These are phyloP conservation scores for Ceyx margarethae DNA, from an alignment of 2,113 vertebrate species.

Conservation along the genomic window DNA sequence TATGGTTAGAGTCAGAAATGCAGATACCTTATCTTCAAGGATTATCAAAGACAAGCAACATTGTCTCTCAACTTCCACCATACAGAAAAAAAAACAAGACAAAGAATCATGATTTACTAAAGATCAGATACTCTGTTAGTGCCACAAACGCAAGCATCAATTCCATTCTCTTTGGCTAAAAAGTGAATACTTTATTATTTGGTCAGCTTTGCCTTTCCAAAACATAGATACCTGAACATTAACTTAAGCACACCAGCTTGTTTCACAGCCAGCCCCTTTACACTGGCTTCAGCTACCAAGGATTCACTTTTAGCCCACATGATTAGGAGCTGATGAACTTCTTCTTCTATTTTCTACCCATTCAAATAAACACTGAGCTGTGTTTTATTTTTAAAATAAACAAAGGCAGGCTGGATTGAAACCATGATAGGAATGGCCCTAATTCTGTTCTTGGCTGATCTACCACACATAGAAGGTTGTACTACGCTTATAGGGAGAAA, in stretches of 20 bases:
- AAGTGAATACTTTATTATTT: neutral
- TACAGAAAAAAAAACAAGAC: neutral
- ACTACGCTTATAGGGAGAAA: constrained; percentile 35
- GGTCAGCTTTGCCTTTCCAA: neutral
- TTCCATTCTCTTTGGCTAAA: neutral
- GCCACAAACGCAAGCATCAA: neutral
- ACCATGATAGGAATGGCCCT: constrained; percentile 7
- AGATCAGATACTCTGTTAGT: neutral
- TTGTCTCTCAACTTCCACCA: neutral
- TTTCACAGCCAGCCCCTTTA: neutral
- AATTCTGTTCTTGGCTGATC: constrained; percentile 54
- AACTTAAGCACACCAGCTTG: neutral
- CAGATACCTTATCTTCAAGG: neutral
- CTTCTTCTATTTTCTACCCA: constrained; percentile 12
- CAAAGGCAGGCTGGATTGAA: constrained; percentile 28
- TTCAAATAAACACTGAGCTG: constrained; percentile 32
- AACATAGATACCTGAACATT: neutral
- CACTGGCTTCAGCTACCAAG: neutral
- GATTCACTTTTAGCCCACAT: neutral
- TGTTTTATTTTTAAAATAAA: constrained; percentile 56
- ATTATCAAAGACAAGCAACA: neutral
- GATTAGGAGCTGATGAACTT: constrained; percentile 25
- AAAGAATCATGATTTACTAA: neutral
- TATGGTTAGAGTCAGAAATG: neutral
- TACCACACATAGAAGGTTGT: constrained; percentile 20